Conservation (phyloP, 2,888 invertebrate species). For the Elmis aenea region DNA sequence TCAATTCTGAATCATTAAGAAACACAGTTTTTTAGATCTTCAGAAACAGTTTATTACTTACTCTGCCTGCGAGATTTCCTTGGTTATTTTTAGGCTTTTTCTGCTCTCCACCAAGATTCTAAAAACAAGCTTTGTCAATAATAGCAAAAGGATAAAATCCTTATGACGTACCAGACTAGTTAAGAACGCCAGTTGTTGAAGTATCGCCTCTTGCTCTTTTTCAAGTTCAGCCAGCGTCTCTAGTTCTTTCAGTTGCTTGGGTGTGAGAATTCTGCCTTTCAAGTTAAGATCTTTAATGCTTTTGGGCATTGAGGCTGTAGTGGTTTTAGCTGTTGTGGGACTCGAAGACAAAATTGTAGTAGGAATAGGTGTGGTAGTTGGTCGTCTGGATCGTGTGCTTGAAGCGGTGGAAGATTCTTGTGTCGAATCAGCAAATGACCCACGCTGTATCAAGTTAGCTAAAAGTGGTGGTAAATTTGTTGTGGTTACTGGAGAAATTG, state of each 20-base stretch:
- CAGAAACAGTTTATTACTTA: no score
- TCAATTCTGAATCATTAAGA: no score
- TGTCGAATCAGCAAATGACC: neutral
- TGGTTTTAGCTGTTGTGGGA: constrained; percentile 12
- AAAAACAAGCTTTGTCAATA: constrained; percentile 8
- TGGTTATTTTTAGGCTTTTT: constrained; percentile 3
- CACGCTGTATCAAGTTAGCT: neutral
- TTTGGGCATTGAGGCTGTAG: neutral
- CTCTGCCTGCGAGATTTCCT: constrained; percentile 27
- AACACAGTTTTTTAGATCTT: no score
- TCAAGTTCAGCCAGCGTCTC: constrained; percentile 40
- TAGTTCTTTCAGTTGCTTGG: constrained; percentile 41
- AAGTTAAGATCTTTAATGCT: constrained; percentile 8
- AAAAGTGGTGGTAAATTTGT: constrained; percentile 48
- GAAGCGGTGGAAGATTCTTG: neutral
- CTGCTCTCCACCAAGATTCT: no score
- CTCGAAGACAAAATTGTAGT: constrained; percentile 8
- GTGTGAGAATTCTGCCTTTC: constrained; percentile 36
- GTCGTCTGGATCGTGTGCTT: neutral
- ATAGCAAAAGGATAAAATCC: neutral
- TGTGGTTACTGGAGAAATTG: constrained; percentile 43
- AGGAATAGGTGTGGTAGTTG: constrained; percentile 1
- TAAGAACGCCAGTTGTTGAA: constrained; percentile 42
- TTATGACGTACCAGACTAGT: constrained; percentile 32
- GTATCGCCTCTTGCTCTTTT: constrained; percentile 41